These are phyloP conservation scores for Pilophorus perplexus DNA, from an alignment of 2,888 invertebrate species.

Conservation along the genomic window DNA sequence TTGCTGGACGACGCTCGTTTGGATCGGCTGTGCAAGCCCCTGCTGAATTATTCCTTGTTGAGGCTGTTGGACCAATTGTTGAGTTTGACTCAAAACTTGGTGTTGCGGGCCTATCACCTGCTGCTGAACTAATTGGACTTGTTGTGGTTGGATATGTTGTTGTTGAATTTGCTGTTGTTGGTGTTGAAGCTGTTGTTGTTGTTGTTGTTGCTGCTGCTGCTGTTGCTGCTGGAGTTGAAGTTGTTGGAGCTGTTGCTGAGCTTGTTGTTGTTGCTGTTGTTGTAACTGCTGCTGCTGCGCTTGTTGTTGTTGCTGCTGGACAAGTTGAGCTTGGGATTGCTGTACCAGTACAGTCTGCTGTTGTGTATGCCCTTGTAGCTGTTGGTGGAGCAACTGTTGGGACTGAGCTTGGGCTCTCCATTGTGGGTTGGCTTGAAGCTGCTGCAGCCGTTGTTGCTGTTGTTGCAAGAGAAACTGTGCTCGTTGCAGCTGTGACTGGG, in stretches of 20 bases:
- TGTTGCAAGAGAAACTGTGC: slow-evolving; percentile 53
- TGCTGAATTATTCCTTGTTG: slow-evolving; percentile 52
- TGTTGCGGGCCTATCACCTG: slow-evolving; percentile 52
- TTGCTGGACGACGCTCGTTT: slow-evolving; percentile 46
- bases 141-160: slow-evolving; percentile 52
- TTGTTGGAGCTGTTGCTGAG: slow-evolving; percentile 49
- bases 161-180: slow-evolving; percentile 57
- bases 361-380: slow-evolving; percentile 52
- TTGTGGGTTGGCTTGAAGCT: slow-evolving; percentile 51
- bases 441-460: slow-evolving; percentile 50
- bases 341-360: slow-evolving; percentile 55
- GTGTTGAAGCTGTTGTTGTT: slow-evolving; percentile 53
- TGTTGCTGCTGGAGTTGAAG: slow-evolving; percentile 48
- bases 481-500: slow-evolving; percentile 50
- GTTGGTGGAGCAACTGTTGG: slow-evolving; percentile 50
- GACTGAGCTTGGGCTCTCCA: slow-evolving; percentile 51
- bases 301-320: slow-evolving; percentile 47
- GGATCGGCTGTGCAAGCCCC: slow-evolving; percentile 35
- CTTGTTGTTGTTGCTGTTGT: slow-evolving; percentile 48
- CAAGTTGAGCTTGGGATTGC: slow-evolving; percentile 53
- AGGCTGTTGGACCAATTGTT: slow-evolving; percentile 57
- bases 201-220: slow-evolving; percentile 54
- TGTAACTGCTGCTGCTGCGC: slow-evolving; percentile 49
- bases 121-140: slow-evolving; percentile 52
- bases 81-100: slow-evolving; percentile 55